Evolutionary conservation across 2,113 vertebrate species (phyloP).

Genomic region (Orientallactaga bullata): DNA sequence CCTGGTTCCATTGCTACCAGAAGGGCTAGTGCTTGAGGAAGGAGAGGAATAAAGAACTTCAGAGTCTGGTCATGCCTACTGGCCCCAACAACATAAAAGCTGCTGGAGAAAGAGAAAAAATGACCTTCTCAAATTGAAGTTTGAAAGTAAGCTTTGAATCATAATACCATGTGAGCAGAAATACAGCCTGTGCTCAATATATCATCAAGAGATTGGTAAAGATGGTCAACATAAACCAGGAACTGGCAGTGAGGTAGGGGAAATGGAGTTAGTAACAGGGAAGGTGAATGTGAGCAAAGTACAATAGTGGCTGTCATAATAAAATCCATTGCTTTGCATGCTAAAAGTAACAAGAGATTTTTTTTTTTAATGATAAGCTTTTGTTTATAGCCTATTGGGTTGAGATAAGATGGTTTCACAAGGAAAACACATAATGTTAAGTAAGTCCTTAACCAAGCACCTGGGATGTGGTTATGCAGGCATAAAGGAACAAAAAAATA

Average conservation of each 20-base stretch:
- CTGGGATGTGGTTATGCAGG: background rate
- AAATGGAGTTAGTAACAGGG: background rate
- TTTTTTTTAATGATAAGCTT: constrained; percentile 6
- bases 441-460: background rate
- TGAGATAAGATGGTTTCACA: background rate
- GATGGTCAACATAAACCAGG: background rate
- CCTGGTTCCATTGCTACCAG: background rate
- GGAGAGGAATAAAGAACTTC: background rate
- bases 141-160: background rate
- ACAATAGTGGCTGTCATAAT: too few species aligned
- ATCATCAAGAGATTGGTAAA: background rate
- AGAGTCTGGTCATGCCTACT: background rate
- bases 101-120: background rate
- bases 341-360: background rate
- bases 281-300: background rate
- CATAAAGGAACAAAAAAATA: too few species aligned
- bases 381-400: background rate
- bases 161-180: background rate
- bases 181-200: background rate
- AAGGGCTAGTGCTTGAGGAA: background rate
- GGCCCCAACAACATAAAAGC: background rate
- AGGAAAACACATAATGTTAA: background rate
- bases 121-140: background rate
- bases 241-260: too few species aligned
- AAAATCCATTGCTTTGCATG: too few species aligned